Percentiles rank a stretch among this genome's conserved stretches.
Evolutionary conservation across 2,888 invertebrate genomes (phyloP).

Genomic region (Microdon myrmicae): DNA sequence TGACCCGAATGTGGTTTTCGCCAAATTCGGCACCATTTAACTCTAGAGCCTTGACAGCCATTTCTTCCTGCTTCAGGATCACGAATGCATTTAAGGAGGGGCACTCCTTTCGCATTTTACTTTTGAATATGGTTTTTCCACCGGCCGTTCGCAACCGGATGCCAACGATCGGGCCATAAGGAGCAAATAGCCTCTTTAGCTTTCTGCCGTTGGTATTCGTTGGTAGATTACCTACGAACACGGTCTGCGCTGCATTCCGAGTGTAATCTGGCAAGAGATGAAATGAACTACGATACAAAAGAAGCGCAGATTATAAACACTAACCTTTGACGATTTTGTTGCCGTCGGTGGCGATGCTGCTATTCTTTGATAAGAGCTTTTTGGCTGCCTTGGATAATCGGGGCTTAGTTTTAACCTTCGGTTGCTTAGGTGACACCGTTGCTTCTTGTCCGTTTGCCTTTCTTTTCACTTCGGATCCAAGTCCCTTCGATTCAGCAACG

Average conservation of each 20-base stretch:
- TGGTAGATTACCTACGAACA: slow-evolving; percentile 66
- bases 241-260: slow-evolving; percentile 54
- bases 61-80: slow-evolving; percentile 56
- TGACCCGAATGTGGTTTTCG: slow-evolving; percentile 61
- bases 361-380: neutral
- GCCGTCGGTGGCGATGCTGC: neutral
- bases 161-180: slow-evolving; percentile 56
- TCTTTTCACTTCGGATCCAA: no score
- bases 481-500: no score
- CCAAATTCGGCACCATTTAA: slow-evolving; percentile 62
- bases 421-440: neutral
- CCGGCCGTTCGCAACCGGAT: slow-evolving; percentile 62
- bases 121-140: slow-evolving; percentile 60
- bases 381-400: neutral
- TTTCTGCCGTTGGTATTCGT: slow-evolving; percentile 63
- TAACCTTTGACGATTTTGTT: neutral
- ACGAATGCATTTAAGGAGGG: slow-evolving; percentile 62
- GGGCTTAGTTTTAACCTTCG: neutral
- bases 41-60: slow-evolving; percentile 57
- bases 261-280: no score
- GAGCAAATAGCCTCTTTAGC: slow-evolving; percentile 57
- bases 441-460: neutral
- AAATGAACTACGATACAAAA: neutral
- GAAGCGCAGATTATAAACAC: neutral
- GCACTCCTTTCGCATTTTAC: slow-evolving; percentile 59